Base-by-base conservation (phyloP, 2,888 invertebrate species). In the Drosophila emarginata region DNA sequence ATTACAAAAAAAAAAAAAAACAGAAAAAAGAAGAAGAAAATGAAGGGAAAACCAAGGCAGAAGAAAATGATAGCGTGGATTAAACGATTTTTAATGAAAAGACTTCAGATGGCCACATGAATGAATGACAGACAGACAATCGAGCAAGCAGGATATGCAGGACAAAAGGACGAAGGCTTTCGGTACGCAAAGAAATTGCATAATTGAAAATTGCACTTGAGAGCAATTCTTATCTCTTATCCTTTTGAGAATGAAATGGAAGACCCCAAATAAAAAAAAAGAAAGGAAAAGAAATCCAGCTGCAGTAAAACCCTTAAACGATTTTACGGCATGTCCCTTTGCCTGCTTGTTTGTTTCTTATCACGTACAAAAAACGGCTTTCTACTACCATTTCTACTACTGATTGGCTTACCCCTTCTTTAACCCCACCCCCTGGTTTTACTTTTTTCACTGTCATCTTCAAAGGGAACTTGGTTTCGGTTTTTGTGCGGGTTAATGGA, bases 61-160 rank as follows among this genome's bases (percentile, higher is more conserved):
- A 73, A 68, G 70, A 85, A 84, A 88, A 88, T 78, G 84, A 87
- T 84, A 89, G 87, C 88, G 76, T 74, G 89, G 89, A 87, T 87
- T 87, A 87, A 87, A 89, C 89, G 88, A 89, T 87, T 87, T 87
- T 87, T 87, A 89, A 89, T 87, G 86, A 89, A 87, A 89, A 80
- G 80, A 83, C 88, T 80, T 85, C 83, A 85, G 87, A 87, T 67
- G 86, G 88, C 73, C 65, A 61, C 77, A 71, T 67, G 75, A 72
- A 53, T 53, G 80, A 80, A 77, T 66, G 67, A 36, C 57, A 63
- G 36, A 79, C 75, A 78, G 79, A 69, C 18, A 21, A 65, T 54
- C 63, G 26, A 28, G 54, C 64, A 45, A 12, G 37, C 39, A 28
- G 15, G 39, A 61, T 36, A 40, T 14, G 61, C 70, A 60, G 61